Percentiles rank a stretch among this genome's conserved stretches.
Conservation (phyloP, 2,888 invertebrate species). For the Hydraecia micacea region DNA sequence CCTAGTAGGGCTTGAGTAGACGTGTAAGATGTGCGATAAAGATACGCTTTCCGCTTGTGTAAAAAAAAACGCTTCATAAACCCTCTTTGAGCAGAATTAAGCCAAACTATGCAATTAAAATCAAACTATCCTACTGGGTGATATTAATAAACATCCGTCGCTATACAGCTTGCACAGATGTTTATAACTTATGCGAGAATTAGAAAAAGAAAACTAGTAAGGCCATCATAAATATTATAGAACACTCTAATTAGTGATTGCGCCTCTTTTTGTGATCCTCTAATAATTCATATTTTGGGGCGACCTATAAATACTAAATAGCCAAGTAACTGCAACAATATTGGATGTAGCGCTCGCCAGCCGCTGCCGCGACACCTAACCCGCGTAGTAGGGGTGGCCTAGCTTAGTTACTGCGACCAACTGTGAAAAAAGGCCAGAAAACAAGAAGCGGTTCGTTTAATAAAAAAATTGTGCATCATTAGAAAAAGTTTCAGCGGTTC, state of each 20-base stretch:
- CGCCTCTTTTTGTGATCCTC: neutral
- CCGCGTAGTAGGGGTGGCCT: no score
- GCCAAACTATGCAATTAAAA: neutral
- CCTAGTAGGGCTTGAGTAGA: neutral
- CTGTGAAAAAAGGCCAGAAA: neutral
- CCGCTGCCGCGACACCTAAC: neutral
- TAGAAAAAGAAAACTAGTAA: no score
- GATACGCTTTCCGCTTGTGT: neutral
- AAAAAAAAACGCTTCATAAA: neutral
- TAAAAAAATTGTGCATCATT: neutral
- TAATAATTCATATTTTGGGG: neutral
- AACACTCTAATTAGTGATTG: neutral
- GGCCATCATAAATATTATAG: neutral
- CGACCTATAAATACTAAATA: neutral
- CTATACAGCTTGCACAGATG: neutral
- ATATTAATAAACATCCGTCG: neutral
- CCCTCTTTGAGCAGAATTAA: neutral
- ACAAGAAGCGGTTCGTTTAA: neutral
- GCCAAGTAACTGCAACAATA: neutral
- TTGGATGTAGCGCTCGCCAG: neutral
- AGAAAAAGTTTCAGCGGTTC: neutral
- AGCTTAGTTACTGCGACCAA: neutral
- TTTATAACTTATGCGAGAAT: neutral
- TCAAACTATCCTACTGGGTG: neutral
- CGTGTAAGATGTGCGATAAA: neutral